Percentiles rank a stretch among this genome's conserved stretches.
Conservation (phyloP, 1,140 invertebrate species). For the Neuroterus valhalla region DNA sequence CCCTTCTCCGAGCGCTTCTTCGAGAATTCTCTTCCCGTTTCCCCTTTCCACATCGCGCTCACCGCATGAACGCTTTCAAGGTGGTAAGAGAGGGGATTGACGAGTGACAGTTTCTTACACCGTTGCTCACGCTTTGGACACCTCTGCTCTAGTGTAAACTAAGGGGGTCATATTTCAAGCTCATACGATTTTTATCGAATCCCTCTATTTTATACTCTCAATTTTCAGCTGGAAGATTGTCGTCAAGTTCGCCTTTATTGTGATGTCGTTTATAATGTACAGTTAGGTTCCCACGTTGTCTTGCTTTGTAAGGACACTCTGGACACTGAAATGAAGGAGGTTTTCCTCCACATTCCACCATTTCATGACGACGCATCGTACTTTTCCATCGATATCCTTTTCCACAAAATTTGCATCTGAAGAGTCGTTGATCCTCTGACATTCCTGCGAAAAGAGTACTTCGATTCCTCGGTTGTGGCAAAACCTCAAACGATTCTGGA, state of each 20-base stretch:
- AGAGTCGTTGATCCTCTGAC: slow-evolving; percentile 80
- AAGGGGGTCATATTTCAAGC: too few relatives aligned
- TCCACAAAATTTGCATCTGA: slow-evolving; percentile 86
- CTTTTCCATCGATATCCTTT: slow-evolving; percentile 89
- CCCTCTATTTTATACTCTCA: neutral
- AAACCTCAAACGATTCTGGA: slow-evolving; percentile 72
- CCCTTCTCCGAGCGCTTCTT: too few relatives aligned
- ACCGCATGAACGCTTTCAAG: too few relatives aligned
- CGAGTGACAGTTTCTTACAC: too few relatives aligned
- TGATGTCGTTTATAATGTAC: slow-evolving; percentile 89
- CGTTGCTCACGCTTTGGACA: too few relatives aligned
- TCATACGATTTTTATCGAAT: too few relatives aligned
- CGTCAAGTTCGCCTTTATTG: slow-evolving; percentile 58
- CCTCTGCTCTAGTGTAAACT: too few relatives aligned
- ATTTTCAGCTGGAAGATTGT: slow-evolving; percentile 14
- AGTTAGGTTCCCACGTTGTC: slow-evolving; percentile 86
- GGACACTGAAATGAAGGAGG: slow-evolving; percentile 88
- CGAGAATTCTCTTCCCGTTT: too few relatives aligned
- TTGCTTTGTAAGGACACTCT: slow-evolving; percentile 85
- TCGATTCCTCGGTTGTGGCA: slow-evolving; percentile 68
- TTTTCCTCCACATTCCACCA: slow-evolving; percentile 91
- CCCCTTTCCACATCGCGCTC: too few relatives aligned
- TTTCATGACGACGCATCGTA: slow-evolving; percentile 86
- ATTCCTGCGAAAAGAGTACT: slow-evolving; percentile 68
- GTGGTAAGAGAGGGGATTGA: too few relatives aligned